phyloP scores from a whole-genome alignment of 2,113 vertebrate species.

The Bos indicus region DNA sequence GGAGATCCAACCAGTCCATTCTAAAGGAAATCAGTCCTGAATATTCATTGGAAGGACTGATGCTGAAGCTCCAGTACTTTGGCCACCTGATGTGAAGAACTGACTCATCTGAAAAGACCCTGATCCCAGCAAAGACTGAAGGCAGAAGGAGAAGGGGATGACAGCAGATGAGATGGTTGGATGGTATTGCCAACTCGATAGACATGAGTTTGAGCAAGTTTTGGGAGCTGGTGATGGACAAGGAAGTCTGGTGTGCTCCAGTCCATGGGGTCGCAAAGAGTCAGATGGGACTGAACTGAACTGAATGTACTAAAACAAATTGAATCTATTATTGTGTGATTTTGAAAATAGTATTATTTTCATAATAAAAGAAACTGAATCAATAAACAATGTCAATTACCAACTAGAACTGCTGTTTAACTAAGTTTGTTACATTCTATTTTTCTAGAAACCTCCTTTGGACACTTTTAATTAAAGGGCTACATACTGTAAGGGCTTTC shows the following conservation, averaged over 20 bases:
- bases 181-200: not conserved
- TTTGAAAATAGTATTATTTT: not conserved
- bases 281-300: not conserved
- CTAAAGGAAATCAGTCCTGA: not conserved
- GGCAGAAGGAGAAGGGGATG: not conserved
- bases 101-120: not conserved
- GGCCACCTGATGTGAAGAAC: not conserved
- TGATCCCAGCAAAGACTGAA: not conserved
- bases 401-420: conserved; percentile 19
- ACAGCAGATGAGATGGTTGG: rapidly evolving
- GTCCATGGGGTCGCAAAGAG: not conserved
- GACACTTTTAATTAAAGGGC: not conserved
- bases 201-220: not conserved
- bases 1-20: not conserved
- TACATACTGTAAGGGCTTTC: not conserved
- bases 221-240: not conserved
- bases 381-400: not conserved
- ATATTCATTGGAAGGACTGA: not conserved
- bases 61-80: not conserved
- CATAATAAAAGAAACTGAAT: not conserved
- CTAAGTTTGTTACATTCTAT: not conserved
- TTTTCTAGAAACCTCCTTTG: not conserved
- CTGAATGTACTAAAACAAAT: not conserved
- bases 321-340: not conserved
- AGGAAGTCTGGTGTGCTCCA: not conserved